Evolutionary conservation across 2,888 invertebrate genomes (phyloP).

Genomic region (Lacanobia wlatinum): DNA sequence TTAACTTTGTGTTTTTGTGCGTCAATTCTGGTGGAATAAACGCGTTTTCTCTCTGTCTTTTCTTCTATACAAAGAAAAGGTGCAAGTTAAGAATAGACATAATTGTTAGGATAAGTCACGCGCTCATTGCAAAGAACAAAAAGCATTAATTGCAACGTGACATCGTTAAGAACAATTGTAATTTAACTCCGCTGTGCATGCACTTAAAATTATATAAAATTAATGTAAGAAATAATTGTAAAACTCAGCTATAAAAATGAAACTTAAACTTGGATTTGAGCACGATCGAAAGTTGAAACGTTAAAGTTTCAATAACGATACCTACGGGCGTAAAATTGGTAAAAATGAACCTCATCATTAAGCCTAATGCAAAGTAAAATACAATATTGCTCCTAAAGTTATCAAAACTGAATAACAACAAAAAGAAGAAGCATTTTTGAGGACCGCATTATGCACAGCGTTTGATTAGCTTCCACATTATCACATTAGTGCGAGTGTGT

Average conservation of each 20-base stretch:
- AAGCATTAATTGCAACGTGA: slow-evolving; percentile 63
- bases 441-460: background rate
- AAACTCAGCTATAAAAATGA: slow-evolving; percentile 15
- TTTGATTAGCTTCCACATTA: background rate
- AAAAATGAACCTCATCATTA: background rate
- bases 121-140: slow-evolving; percentile 71
- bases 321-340: background rate
- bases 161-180: slow-evolving; percentile 55
- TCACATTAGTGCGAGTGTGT: slow-evolving; percentile 9
- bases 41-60: too few relatives aligned
- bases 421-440: background rate
- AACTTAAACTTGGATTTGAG: slow-evolving; percentile 9
- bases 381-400: background rate
- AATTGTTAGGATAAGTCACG: slow-evolving; percentile 70
- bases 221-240: slow-evolving; percentile 28
- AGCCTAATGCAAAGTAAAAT: background rate
- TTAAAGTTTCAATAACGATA: slow-evolving; percentile 6
- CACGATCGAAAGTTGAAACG: slow-evolving; percentile 17
- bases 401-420: slow-evolving; percentile 5
- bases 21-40: too few relatives aligned
- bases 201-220: slow-evolving; percentile 31
- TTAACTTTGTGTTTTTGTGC: too few relatives aligned
- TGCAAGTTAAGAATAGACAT: slow-evolving; percentile 30
- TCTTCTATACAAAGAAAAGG: slow-evolving; percentile 15
- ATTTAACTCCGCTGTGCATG: slow-evolving; percentile 34